Base-by-base conservation (phyloP, 1,140 invertebrate species). In the Arctopsyche grandis region DNA sequence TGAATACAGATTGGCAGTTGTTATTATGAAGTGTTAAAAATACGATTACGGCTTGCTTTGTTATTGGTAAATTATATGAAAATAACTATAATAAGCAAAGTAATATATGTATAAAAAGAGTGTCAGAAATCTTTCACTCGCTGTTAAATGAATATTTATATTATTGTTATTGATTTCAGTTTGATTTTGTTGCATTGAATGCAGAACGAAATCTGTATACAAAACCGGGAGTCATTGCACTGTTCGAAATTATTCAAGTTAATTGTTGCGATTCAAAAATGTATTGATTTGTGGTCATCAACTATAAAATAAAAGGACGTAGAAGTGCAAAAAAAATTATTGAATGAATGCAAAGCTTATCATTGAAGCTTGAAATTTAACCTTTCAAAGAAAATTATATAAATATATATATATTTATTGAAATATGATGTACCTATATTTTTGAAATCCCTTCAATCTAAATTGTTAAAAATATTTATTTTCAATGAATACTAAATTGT, bases 21-120 rank as follows among this genome's bases (percentile, higher is more conserved):
- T 56, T 74, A 48, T 24, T 74, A 14, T 46, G 38, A 71, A 71
- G 12, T 46, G 69, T 71, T 71, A 38, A 46, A 52, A 66, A 38
- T 43, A 38, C 43, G n/a, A 38, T 24, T 38, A 70, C 43, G 12
- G 43, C 22, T 71, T 71, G 46, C 46, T 71, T 69, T 71, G 46
- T 71, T 71, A 71, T 71, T 9, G n/a, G 56, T 74, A 74, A 46
- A 24, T 69, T 69, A 44, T 38, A 56, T 29, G 44, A 46, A 46
- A 71, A 19, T 71, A 71, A 38, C 29, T 38, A 38, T 38, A 38
- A 38, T 38, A 38, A 38, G 29, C 1, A 38, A 38, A 38, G 29
- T 38, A n/a, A n/a, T n/a, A 46, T 22, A 21, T 71, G 16, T 71
- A 46, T 22, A 66, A 16, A 66, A 19, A 7, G 12, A 21, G 1